Evolutionary conservation across 2,797 vertebrate genomes (phyloP), one percentile per base, ranked within the genome.

Genomic region (Vipera ursinii): DNA sequence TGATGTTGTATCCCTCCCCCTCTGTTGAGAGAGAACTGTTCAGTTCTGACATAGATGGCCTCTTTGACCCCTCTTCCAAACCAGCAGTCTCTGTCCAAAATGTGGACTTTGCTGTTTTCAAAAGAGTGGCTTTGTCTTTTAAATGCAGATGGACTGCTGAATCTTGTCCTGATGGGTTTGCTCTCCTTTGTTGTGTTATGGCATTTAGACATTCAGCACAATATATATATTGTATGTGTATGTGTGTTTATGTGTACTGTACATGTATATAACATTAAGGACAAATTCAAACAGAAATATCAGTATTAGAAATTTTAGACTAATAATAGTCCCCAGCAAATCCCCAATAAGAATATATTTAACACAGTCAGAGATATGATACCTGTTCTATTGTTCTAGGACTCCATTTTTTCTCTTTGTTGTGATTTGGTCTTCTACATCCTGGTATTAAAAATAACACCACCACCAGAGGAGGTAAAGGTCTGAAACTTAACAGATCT

Each of bases 371-470:
- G 10, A 0, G 22, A 3, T 90, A 90, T 56, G 92, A 93, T 87
- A 44, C 91, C n/a, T 93, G 65, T 59, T 48, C 87, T 65, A 32
- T n/a, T 55, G 17, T 15, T 91, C n/a, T 63, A 59, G 51, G n/a
- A 78, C 24, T 88, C 57, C 26, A 6, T 56, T 57, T 86, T 90
- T 93, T 53, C 56, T 61, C 88, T 55, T 56, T 82, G 15, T 91
- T 88, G 65, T 89, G 87, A 89, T 55, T 86, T 60, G 91, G 61
- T 91, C 87, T 57, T 89, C 78, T 89, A 53, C 44, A 48, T 78
- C 56, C 86, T 69, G 24, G 55, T 78, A 86, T 93, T 86, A 93
- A 91, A 93, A 93, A 91, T 91, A 91, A 78, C 51, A 28, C 59
- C 57, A 57, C 61, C 51, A 53, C 51, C 51, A 87, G 69, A 93